Conservation (phyloP, 2,888 invertebrate genomes). For the Phyllotreta cruciferae region DNA sequence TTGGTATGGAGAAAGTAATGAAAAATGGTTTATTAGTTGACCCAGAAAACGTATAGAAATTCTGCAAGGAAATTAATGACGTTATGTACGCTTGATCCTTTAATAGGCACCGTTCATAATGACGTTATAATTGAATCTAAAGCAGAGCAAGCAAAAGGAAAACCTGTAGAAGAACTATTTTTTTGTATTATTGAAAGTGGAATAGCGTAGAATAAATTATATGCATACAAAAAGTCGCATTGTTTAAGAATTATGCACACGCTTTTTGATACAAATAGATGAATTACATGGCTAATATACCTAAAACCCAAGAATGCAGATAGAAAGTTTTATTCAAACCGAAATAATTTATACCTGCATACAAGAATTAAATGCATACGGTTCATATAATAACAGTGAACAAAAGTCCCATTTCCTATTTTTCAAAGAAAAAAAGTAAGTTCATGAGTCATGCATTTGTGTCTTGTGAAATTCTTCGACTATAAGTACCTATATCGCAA, state of each 20-base stretch:
- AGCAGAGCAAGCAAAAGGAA: constrained; percentile 4
- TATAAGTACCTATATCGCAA: neutral
- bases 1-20: constrained; percentile 21
- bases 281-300: too few relatives aligned
- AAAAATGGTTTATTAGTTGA: constrained; percentile 21
- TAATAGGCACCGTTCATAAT: constrained; percentile 7
- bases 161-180: neutral
- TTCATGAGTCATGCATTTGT: constrained; percentile 9
- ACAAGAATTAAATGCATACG: too few relatives aligned
- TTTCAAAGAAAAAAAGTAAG: constrained; percentile 10
- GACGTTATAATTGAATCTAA: constrained; percentile 6
- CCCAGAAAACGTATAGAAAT: constrained; percentile 24
- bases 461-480: constrained; percentile 11
- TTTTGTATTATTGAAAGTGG: constrained; percentile 4
- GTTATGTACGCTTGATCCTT: constrained; percentile 12
- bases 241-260: too few relatives aligned
- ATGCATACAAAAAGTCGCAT: neutral
- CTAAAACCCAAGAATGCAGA: too few relatives aligned
- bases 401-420: neutral
- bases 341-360: too few relatives aligned
- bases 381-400: neutral
- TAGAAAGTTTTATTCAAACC: too few relatives aligned
- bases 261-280: too few relatives aligned
- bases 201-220: constrained; percentile 1
- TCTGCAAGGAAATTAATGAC: constrained; percentile 15